Percentiles rank a stretch among this genome's conserved stretches.
Evolutionary conservation across 2,888 invertebrate genomes (phyloP).

Genomic region (Iselma pallidipennis): DNA sequence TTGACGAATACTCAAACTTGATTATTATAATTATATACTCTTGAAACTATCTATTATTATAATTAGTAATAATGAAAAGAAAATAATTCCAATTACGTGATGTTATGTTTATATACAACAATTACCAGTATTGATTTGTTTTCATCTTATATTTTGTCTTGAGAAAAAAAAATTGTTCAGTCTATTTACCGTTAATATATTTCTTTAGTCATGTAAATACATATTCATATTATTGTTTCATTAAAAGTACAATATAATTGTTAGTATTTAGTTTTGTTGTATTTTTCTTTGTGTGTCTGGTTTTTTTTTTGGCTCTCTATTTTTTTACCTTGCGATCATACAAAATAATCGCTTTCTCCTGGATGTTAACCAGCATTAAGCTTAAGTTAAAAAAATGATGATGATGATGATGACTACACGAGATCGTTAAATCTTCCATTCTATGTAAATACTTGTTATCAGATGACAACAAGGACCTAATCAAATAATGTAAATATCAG

Average conservation of each 20-base stretch:
- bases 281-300: slow-evolving; percentile 4
- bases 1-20: slow-evolving; percentile 11
- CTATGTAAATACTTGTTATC: slow-evolving; percentile 27
- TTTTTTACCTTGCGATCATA: background rate
- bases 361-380: slow-evolving; percentile 21
- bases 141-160: slow-evolving; percentile 8
- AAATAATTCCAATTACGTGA: background rate
- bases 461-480: slow-evolving; percentile 8
- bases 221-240: slow-evolving; percentile 18
- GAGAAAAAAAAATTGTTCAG: too few relatives aligned
- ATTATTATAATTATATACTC: slow-evolving; percentile 5
- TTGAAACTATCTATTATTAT: background rate
- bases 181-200: slow-evolving; percentile 15
- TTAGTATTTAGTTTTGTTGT: slow-evolving; percentile 17
- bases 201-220: slow-evolving; percentile 25
- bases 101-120: slow-evolving; percentile 15
- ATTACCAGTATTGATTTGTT: slow-evolving; percentile 9
- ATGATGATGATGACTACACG: background rate
- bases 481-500: background rate
- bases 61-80: background rate
- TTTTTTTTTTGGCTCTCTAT: slow-evolving; percentile 5
- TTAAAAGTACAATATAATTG: slow-evolving; percentile 26
- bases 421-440: slow-evolving; percentile 26
- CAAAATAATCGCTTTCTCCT: slow-evolving; percentile 6
- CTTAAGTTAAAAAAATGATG: slow-evolving; percentile 9